phyloP scores from a whole-genome alignment of 1,140 invertebrate species.

The Procambarus virginalis region DNA sequence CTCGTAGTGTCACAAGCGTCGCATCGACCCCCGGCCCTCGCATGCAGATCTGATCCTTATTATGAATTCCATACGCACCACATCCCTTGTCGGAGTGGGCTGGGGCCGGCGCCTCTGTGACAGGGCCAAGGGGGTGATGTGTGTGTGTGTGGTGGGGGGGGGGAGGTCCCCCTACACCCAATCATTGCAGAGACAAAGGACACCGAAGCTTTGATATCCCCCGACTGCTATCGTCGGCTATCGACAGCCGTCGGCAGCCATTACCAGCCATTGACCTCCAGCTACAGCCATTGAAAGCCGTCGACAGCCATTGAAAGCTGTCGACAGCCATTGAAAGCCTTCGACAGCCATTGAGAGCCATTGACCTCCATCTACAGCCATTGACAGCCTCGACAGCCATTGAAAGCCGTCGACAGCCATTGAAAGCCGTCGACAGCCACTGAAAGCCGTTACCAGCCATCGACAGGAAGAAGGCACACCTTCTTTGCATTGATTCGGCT shows the following conservation, averaged over 20 bases:
- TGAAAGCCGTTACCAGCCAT: no score
- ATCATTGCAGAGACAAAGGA: constrained; percentile 55
- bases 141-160: background rate
- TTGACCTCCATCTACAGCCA: no score
- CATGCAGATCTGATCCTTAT: constrained; percentile 55
- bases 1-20: constrained; percentile 18
- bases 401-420: no score
- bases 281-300: no score
- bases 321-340: no score
- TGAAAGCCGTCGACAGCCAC: no score
- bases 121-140: background rate
- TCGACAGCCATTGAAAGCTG: no score
- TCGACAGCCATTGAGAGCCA: no score
- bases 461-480: no score
- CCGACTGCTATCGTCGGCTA: background rate
- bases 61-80: constrained; percentile 45
- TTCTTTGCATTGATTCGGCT: no score
- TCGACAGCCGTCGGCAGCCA: background rate
- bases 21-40: background rate
- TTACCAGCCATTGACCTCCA: no score
- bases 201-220: constrained; percentile 36
- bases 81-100: constrained; percentile 14
- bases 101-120: constrained; percentile 41
- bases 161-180: constrained; percentile 33
- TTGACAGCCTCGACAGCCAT: no score